phyloP scores from a whole-genome alignment of 2,888 invertebrate species.

The Troilus luridus region DNA sequence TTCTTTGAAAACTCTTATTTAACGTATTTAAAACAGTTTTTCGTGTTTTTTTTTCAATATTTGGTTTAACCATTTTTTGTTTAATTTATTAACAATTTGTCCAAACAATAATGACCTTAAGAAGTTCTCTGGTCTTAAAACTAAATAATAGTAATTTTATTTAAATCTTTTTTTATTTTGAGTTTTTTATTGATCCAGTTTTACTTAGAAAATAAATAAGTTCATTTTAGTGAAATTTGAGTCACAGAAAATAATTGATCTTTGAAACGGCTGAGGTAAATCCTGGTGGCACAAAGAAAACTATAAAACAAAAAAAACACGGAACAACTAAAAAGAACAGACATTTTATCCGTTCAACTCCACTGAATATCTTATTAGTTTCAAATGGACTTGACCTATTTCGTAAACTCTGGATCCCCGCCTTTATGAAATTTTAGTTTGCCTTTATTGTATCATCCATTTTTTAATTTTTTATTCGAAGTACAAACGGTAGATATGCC shows the following conservation, averaged over 20 bases:
- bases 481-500: too few relatives aligned
- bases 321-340: background rate
- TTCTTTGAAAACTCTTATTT: too few relatives aligned
- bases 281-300: background rate
- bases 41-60: too few relatives aligned
- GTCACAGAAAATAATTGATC: background rate
- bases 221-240: background rate
- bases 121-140: too few relatives aligned
- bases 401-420: background rate
- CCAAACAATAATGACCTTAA: too few relatives aligned
- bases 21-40: too few relatives aligned
- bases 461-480: background rate
- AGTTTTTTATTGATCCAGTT: background rate
- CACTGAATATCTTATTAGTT: constrained; percentile 6
- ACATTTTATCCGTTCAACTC: background rate
- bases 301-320: background rate
- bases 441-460: background rate
- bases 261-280: background rate
- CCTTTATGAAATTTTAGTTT: background rate
- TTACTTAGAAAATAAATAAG: background rate
- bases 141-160: too few relatives aligned
- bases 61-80: too few relatives aligned
- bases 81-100: too few relatives aligned
- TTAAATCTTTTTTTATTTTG: too few relatives aligned
- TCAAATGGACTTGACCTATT: background rate